These are phyloP conservation scores for Trigoniulus corallinus DNA, from an alignment of 1,140 invertebrate species.

Conservation along the genomic window DNA sequence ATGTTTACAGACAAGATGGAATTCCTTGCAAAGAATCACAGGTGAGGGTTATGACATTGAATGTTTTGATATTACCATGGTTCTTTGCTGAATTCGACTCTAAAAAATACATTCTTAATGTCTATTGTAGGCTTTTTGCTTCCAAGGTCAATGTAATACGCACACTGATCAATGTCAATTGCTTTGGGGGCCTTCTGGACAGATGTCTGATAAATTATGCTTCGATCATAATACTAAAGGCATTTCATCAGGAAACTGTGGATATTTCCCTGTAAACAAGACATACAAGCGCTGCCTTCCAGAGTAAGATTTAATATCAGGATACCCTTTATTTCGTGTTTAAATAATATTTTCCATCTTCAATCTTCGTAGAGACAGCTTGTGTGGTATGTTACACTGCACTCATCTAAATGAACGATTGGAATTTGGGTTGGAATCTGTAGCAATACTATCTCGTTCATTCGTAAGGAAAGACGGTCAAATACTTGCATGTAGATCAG, in stretches of 20 bases:
- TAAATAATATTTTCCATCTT: background rate
- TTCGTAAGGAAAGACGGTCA: slow-evolving; percentile 53
- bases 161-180: slow-evolving; percentile 83
- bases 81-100: too few species aligned
- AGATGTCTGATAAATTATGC: slow-evolving; percentile 64
- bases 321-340: slow-evolving; percentile 12
- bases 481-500: slow-evolving; percentile 70
- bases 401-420: slow-evolving; percentile 78
- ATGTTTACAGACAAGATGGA: slow-evolving; percentile 83
- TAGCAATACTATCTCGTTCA: slow-evolving; percentile 58
- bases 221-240: slow-evolving; percentile 78
- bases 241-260: slow-evolving; percentile 81
- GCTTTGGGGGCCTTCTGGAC: slow-evolving; percentile 85
- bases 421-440: slow-evolving; percentile 92
- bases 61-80: too few species aligned
- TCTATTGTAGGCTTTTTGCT: slow-evolving; percentile 66
- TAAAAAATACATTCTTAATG: too few species aligned
- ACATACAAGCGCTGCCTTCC: slow-evolving; percentile 52
- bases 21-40: slow-evolving; percentile 53
- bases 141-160: slow-evolving; percentile 73
- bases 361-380: slow-evolving; percentile 39
- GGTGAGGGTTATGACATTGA: too few species aligned
- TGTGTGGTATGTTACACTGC: slow-evolving; percentile 90
- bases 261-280: slow-evolving; percentile 58
- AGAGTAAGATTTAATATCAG: slow-evolving; percentile 40